Evolutionary conservation across 2,113 vertebrate species (phyloP).

Genomic region (Micromys minutus): DNA sequence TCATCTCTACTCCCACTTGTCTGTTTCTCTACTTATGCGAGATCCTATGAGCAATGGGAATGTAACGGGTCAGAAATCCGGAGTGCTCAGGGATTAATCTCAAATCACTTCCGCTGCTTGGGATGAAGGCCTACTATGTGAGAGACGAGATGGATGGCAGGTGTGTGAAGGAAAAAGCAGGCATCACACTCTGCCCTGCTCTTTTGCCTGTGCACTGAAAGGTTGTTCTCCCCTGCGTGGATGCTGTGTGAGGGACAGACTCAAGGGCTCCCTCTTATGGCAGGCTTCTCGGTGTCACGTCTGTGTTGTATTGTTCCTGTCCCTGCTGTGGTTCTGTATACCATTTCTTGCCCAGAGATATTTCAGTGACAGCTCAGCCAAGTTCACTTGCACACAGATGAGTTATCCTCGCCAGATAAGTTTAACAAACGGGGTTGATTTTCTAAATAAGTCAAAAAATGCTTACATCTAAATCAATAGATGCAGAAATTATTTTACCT

Average conservation of each 20-base stretch:
- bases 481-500: conserved; percentile 30
- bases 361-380: neutral
- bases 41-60: neutral
- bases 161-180: neutral
- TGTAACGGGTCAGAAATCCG: neutral
- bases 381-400: neutral
- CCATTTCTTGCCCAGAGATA: neutral
- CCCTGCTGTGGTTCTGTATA: neutral
- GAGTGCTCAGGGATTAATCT: neutral
- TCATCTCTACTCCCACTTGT: neutral
- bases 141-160: neutral
- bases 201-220: neutral
- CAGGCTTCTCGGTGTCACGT: neutral
- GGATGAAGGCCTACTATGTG: neutral
- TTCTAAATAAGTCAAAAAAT: conserved; percentile 42
- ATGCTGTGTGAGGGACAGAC: neutral
- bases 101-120: neutral
- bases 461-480: conserved; percentile 19
- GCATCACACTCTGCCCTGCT: neutral
- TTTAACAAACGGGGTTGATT: neutral
- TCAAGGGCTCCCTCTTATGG: neutral
- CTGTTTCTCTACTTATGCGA: neutral
- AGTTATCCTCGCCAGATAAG: conserved; percentile 4
- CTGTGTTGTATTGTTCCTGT: neutral
- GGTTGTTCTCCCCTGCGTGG: neutral